Base-by-base conservation (phyloP, 2,888 invertebrate species). In the Oxycera nigricornis region DNA sequence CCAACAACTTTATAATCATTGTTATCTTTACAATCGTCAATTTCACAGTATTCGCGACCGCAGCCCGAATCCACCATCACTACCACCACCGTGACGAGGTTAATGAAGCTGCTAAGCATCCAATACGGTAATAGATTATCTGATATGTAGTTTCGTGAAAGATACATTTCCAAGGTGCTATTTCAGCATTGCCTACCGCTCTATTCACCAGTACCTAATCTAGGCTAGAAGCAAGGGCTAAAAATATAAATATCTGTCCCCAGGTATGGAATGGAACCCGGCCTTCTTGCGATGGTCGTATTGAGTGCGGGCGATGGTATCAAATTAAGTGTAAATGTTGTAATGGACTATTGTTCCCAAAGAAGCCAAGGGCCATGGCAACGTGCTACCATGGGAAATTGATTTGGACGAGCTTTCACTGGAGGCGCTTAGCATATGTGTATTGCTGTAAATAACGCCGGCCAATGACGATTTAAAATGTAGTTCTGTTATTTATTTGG, bases 131-230 rank as follows among this genome's bases (percentile, higher is more conserved):
- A 61, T 61, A 26, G 31, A 31, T 11, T 61, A 61, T 46, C 46
- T 46, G 46, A 46, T 46, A n/a, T n/a, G n/a, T 52, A 17, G 31
- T 3, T 17, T 17, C 61, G 17, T 20, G 22, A 9, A 14, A 61
- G 30, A 61, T 61, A 31, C 26, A 30, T 28, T 2, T 31, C 17
- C 61, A 61, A 26, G 57, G 28, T 57, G 28, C 24, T 61, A 26
- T 61, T 61, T 61, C 61, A 26, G n/a, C 61, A 61, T 61, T 61
- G 31, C 26, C 61, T 46, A 46, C 17, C 17, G 11, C 55, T 31
- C 31, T 31, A 55, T 70, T 70, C 55, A 55, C 70, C 70, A 22
- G 70, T 26, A 20, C 22, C 62, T 70, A 70, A 70, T 70, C 31
- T 30, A 55, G 35, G 26, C n/a, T 26, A 41, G 6, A 22, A 26